These are phyloP conservation scores for Lophius piscatorius DNA, from an alignment of 2,113 vertebrate species.

Conservation along the genomic window DNA sequence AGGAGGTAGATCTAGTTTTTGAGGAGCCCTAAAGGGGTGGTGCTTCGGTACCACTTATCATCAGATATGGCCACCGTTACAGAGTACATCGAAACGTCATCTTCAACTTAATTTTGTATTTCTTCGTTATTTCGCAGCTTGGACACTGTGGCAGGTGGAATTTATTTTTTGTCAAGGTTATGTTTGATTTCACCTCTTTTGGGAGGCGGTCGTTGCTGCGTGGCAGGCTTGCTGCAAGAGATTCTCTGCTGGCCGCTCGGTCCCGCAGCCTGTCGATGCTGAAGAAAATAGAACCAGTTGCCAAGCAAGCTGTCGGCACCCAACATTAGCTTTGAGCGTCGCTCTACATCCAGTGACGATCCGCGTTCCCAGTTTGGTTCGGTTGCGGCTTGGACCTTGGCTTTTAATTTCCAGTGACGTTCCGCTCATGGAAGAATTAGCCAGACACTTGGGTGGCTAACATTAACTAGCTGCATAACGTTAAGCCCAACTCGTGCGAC, in stretches of 20 bases:
- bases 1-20: constrained; percentile 70
- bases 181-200: constrained; percentile 43
- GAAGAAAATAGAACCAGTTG: constrained; percentile 79
- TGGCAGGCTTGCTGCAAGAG: constrained; percentile 71
- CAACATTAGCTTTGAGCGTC: constrained; percentile 33
- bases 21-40: constrained; percentile 60
- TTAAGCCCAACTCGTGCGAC: constrained; percentile 76
- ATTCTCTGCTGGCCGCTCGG: constrained; percentile 72
- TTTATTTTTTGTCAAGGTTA: constrained; percentile 37
- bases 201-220: constrained; percentile 67
- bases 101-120: constrained; percentile 73
- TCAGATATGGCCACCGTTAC: constrained; percentile 79
- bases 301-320: constrained; percentile 66
- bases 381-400: constrained; percentile 39
- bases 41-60: constrained; percentile 77
- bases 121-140: constrained; percentile 15
- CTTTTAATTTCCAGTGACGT: constrained; percentile 1
- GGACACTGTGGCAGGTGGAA: constrained; percentile 12
- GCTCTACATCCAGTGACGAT: constrained; percentile 31
- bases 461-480: constrained; percentile 70
- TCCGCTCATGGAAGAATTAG: constrained; percentile 42
- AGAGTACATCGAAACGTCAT: constrained; percentile 68
- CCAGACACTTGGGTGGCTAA: constrained; percentile 74
- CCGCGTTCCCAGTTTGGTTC: constrained; percentile 41
- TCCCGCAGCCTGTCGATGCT: constrained; percentile 76